Conservation (phyloP, 2,113 vertebrate species). For the Propithecus coquereli region DNA sequence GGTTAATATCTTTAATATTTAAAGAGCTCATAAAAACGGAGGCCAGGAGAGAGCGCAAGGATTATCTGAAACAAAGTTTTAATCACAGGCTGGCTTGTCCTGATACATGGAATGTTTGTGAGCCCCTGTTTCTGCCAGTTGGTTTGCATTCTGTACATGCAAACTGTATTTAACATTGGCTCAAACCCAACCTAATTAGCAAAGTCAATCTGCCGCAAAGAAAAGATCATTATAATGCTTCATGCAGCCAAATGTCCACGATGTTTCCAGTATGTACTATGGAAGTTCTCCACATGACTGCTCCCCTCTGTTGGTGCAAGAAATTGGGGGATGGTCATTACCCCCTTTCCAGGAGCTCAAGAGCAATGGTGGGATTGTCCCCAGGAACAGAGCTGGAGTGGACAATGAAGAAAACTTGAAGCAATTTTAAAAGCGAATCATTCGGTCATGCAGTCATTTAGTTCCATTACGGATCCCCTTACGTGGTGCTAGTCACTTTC, state of each 20-base stretch:
- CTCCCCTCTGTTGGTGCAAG: conserved; percentile 37
- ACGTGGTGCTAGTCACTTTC: background rate
- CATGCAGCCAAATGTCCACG: conserved; percentile 63
- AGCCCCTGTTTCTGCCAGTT: conserved; percentile 55
- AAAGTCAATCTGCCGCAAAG: conserved; percentile 75
- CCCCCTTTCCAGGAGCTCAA: background rate
- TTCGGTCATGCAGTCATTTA: background rate
- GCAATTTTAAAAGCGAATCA: background rate
- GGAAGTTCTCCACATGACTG: conserved; percentile 57
- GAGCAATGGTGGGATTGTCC: background rate
- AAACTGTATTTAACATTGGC: conserved; percentile 78
- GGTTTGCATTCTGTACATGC: conserved; percentile 65
- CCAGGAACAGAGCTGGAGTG: background rate
- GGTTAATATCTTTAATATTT: conserved; percentile 41
- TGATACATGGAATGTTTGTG: conserved; percentile 55
- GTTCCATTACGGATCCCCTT: background rate
- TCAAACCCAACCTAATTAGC: conserved; percentile 73
- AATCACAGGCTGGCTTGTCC: conserved; percentile 53
- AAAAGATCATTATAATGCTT: conserved; percentile 71
- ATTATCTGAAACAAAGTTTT: conserved; percentile 61
- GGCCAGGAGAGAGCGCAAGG: background rate
- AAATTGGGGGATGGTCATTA: conserved; percentile 29
- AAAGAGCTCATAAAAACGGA: conserved; percentile 36
- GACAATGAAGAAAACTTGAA: background rate
- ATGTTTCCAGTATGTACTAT: conserved; percentile 52